These are phyloP conservation scores for Zaprionus inermis DNA, from an alignment of 1,140 invertebrate genomes.

Conservation along the genomic window DNA sequence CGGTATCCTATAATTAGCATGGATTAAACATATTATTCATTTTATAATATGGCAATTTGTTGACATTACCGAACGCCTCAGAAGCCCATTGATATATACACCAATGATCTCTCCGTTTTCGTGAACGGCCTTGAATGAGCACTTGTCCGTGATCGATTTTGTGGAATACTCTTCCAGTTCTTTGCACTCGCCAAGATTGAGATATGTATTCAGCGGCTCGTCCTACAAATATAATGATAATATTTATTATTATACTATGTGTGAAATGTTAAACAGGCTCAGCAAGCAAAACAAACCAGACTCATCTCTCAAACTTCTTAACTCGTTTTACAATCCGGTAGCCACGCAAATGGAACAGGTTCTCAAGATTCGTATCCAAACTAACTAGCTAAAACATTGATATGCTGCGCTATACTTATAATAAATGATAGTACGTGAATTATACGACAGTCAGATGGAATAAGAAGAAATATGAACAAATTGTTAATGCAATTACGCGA, in stretches of 20 bases:
- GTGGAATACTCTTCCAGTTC: slow-evolving; percentile 87
- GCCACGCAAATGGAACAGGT: slow-evolving; percentile 12
- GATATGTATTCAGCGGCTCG: slow-evolving; percentile 87
- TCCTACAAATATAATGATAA: slow-evolving; percentile 80
- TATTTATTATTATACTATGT: background rate
- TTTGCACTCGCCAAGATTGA: slow-evolving; percentile 86
- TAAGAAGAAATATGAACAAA: slow-evolving; percentile 42
- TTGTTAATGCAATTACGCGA: slow-evolving; percentile 47
- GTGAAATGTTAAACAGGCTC: background rate
- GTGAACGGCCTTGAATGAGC: slow-evolving; percentile 87
- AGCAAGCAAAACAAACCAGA: slow-evolving; percentile 17
- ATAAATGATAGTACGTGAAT: slow-evolving; percentile 10
- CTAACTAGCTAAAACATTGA: background rate
- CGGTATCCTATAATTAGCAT: background rate
- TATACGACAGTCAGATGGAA: slow-evolving; percentile 18
- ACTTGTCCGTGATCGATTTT: slow-evolving; percentile 85
- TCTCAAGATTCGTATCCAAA: background rate
- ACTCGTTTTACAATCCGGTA: background rate
- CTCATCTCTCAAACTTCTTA: background rate
- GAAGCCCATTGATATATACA: slow-evolving; percentile 83
- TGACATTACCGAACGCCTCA: slow-evolving; percentile 63
- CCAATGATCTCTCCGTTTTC: slow-evolving; percentile 86
- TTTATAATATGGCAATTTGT: background rate
- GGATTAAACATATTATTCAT: background rate
- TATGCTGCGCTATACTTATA: background rate